Percentiles rank a stretch among this genome's conserved stretches.
Evolutionary conservation across 2,113 vertebrate species (phyloP).

Genomic region (Cebidichthys violaceus): DNA sequence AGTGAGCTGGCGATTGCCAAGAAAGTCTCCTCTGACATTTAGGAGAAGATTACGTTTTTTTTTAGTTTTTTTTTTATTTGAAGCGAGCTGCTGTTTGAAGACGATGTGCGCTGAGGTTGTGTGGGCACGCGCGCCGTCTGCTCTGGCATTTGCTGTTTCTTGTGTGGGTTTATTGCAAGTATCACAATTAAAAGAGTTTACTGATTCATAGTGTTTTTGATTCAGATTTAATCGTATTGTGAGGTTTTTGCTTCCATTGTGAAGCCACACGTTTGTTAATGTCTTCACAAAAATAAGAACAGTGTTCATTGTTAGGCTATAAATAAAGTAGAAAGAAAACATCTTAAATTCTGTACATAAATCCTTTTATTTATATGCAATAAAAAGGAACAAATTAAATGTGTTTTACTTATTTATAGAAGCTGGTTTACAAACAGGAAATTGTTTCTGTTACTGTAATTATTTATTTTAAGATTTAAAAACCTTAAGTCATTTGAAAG

Average conservation of each 20-base stretch:
- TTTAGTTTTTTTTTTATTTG: constrained; percentile 35
- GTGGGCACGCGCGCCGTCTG: constrained; percentile 60
- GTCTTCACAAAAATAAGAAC: background rate
- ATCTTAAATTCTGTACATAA: background rate
- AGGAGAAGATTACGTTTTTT: constrained; percentile 36
- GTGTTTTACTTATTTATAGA: background rate
- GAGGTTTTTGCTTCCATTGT: background rate
- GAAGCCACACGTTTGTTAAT: no score
- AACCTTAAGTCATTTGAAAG: background rate
- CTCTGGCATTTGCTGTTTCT: constrained; percentile 28
- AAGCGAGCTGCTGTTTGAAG: constrained; percentile 43
- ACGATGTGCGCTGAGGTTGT: constrained; percentile 45
- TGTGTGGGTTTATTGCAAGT: constrained; percentile 38
- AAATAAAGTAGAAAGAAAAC: background rate
- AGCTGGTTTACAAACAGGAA: background rate
- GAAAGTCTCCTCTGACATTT: constrained; percentile 67
- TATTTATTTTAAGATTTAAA: background rate
- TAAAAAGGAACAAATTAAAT: background rate
- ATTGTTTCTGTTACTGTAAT: background rate
- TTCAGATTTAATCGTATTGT: background rate
- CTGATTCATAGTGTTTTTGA: background rate
- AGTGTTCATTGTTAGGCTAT: background rate
- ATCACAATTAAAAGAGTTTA: constrained; percentile 25
- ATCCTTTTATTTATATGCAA: background rate
- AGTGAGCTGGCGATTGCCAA: constrained; percentile 29